Evolutionary conservation across 2,113 vertebrate genomes (phyloP), one percentile per base, ranked within the genome.

Genomic region (Rana temporaria): DNA sequence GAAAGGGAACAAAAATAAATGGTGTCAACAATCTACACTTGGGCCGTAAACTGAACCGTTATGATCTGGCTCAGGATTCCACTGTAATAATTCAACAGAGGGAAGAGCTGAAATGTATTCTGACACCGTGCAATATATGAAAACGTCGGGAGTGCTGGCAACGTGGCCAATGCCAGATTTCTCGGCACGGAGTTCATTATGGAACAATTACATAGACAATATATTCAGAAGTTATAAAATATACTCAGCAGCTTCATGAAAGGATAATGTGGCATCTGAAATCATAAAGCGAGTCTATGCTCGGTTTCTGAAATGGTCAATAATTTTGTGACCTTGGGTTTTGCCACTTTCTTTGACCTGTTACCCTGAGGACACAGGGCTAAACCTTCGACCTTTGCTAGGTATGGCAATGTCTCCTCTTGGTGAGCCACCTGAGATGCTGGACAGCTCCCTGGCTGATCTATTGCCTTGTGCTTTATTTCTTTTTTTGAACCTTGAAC

Each of bases 101-200:
- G 26, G 56, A 75, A 62, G 59, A 75, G 15, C 20, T 34, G 34
- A 20, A 22, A 42, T 34, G 12, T 15, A 56, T 75, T 75, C 14
- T 2, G 56, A 30, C 19, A 9, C 32, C 22, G 57, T 42, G 19
- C 32, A 59, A 42, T 12, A 38, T 22, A 60, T 4, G 7, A 48
- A 55, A 74, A 32, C n/a, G 55, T 59, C 20, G 34, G 19, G 15
- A 74, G 55, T 30, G 6, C 32, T 56, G 38, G 71, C 70, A 15
- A 19, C 9, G 9, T 32, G 2, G 9, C 6, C 56, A 38, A 62
- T 42, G 72, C 72, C 72, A 74, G 20, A 42, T 75, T 59, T 56
- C n/a, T 74, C 22, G 55, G 55, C 71, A 38, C 71, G 34, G 30
- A 38, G 72, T 75, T 75, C 72, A 75, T 75, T 75, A 75, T 60